Conservation (phyloP, 2,888 invertebrate genomes). For the Orchesellides sinensis region DNA sequence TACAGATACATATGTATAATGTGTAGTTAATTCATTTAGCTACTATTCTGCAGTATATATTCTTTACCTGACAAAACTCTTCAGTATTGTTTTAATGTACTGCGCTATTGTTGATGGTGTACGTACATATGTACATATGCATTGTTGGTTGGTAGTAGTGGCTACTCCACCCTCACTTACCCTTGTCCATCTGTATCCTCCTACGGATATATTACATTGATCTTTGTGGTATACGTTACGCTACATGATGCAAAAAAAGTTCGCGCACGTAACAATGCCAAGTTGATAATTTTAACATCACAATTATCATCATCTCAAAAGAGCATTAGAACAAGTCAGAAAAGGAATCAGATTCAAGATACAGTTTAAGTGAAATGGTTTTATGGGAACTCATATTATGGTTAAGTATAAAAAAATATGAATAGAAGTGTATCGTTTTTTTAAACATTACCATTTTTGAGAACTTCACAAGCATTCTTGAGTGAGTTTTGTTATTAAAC, state of each 20-base stretch:
- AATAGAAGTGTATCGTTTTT: too few species aligned
- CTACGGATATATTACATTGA: constrained; percentile 25
- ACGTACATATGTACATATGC: constrained; percentile 4
- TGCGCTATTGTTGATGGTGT: neutral
- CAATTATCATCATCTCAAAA: constrained; percentile 14
- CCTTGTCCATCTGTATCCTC: constrained; percentile 55
- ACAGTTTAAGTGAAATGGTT: neutral
- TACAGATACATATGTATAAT: too few species aligned
- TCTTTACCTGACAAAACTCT: constrained; percentile 28
- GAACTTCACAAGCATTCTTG: too few species aligned
- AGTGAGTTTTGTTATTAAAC: constrained; percentile 20
- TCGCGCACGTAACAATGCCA: neutral
- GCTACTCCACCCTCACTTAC: constrained; percentile 66
- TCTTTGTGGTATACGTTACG: neutral
- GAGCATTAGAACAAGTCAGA: neutral
- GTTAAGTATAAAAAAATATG: too few species aligned
- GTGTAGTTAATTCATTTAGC: too few species aligned
- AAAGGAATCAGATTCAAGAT: constrained; percentile 2
- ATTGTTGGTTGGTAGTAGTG: constrained; percentile 20
- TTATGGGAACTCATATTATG: too few species aligned
- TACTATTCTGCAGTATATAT: neutral
- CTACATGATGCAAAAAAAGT: neutral
- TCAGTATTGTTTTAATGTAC: constrained; percentile 30
- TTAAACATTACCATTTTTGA: too few species aligned
- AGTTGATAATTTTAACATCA: neutral